Evolutionary conservation across 2,797 vertebrate genomes (phyloP).

Genomic region (Darevskia mixta): DNA sequence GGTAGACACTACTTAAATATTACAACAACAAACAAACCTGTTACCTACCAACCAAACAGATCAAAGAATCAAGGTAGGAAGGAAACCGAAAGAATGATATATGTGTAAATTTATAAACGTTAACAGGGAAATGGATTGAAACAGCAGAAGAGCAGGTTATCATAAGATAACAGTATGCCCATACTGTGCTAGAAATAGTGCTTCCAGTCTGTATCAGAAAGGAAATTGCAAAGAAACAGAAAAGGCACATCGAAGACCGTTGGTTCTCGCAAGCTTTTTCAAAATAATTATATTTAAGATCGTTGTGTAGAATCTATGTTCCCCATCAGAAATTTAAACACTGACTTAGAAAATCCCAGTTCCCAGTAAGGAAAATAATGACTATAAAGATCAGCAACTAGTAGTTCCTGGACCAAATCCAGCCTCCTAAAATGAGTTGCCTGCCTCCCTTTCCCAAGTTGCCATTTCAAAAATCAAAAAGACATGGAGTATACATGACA

Average conservation of each 20-base stretch:
- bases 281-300: not conserved
- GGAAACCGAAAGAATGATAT: not conserved
- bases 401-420: not conserved
- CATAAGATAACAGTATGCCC: not conserved
- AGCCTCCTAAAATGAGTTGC: not conserved
- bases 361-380: not conserved
- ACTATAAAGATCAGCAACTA: not conserved
- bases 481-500: not conserved
- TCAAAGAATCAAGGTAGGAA: not conserved
- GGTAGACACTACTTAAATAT: too few species aligned
- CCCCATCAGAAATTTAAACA: too few species aligned
- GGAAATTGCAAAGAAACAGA: not conserved
- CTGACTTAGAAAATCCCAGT: not conserved
- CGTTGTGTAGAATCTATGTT: not conserved
- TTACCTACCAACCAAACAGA: not conserved
- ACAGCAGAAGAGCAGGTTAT: not conserved
- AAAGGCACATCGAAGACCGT: not conserved
- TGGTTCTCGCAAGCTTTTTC: not conserved
- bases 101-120: not conserved
- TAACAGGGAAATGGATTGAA: not conserved
- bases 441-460: not conserved
- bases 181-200: not conserved
- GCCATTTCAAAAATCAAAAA: not conserved
- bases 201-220: not conserved
- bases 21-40: too few species aligned